Evolutionary conservation across 2,888 invertebrate species (phyloP).

Genomic region (Agonopterix heracliana): DNA sequence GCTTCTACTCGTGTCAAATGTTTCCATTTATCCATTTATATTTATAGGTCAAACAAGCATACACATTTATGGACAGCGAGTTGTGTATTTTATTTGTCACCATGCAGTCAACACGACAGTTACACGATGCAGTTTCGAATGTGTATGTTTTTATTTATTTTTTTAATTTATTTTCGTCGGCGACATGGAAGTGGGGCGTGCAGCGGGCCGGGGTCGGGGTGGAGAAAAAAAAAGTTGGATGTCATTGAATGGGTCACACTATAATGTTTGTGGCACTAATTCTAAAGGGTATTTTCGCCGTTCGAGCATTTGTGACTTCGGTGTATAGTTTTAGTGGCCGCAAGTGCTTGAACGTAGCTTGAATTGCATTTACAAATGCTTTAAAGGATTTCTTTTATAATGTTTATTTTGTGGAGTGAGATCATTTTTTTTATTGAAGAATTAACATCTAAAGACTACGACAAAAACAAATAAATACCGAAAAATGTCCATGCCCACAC

Average conservation of each 20-base stretch:
- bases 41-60: conserved; percentile 50
- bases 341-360: conserved; percentile 44
- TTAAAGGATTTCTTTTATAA: conserved; percentile 32
- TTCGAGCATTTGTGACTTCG: conserved; percentile 35
- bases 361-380: conserved; percentile 60
- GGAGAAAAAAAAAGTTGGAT: conserved; percentile 70
- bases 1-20: conserved; percentile 81
- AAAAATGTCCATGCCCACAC: conserved; percentile 51
- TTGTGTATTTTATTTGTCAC: conserved; percentile 59
- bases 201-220: conserved; percentile 68
- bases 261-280: conserved; percentile 55
- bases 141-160: conserved; percentile 53
- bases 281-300: conserved; percentile 40
- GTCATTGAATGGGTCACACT: conserved; percentile 73
- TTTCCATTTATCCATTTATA: conserved; percentile 36
- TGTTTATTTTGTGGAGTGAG: conserved; percentile 40
- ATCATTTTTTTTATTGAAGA: conserved; percentile 60
- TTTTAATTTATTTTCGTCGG: conserved; percentile 49
- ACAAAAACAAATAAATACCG: conserved; percentile 4
- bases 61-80: conserved; percentile 64
- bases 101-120: conserved; percentile 74
- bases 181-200: conserved; percentile 67
- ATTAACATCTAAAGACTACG: conserved; percentile 20
- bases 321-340: conserved; percentile 17
- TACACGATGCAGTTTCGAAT: conserved; percentile 66